Conservation (phyloP, 2,113 vertebrate species). For the Collichthys lucidus region DNA sequence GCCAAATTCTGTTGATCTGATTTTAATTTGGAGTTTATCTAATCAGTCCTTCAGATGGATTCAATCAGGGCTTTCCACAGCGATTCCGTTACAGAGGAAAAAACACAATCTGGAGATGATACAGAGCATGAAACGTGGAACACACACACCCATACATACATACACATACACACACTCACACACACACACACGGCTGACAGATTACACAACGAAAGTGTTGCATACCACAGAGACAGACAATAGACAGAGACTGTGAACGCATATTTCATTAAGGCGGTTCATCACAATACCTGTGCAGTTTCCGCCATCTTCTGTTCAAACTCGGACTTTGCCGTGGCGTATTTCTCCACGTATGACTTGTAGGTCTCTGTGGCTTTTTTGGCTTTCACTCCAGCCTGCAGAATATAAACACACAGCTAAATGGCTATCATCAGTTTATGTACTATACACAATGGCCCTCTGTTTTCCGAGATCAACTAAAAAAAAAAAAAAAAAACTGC, state of each 20-base stretch:
- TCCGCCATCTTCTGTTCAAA: conserved; percentile 98
- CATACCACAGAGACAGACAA: conserved; percentile 42
- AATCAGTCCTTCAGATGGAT: conserved; percentile 78
- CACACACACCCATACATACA: conserved; percentile 27
- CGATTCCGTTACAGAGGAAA: conserved; percentile 69
- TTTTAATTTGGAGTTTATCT: conserved; percentile 82
- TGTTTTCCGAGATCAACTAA: conserved; percentile 37
- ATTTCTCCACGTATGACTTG: conserved; percentile 95
- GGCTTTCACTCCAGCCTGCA: conserved; percentile 92
- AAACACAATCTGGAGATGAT: conserved; percentile 77
- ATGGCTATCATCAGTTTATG: conserved; percentile 25
- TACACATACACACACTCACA: conserved; percentile 18
- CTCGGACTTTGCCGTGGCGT: conserved; percentile 92
- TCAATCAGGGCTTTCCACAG: conserved; percentile 72
- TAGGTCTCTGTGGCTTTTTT: conserved; percentile 98
- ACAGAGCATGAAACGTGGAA: conserved; percentile 45
- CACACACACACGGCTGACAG: conserved; percentile 6
- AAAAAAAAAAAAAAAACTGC: neutral
- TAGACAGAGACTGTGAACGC: conserved; percentile 17
- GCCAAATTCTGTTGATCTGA: conserved; percentile 74
- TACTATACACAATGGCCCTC: conserved; percentile 32
- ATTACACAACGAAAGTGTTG: conserved; percentile 50
- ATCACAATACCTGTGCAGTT: conserved; percentile 90
- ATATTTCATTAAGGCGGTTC: conserved; percentile 1
- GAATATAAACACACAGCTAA: conserved; percentile 72